phyloP scores from a whole-genome alignment of 2,113 vertebrate genomes.

The Eurystomus gularis region DNA sequence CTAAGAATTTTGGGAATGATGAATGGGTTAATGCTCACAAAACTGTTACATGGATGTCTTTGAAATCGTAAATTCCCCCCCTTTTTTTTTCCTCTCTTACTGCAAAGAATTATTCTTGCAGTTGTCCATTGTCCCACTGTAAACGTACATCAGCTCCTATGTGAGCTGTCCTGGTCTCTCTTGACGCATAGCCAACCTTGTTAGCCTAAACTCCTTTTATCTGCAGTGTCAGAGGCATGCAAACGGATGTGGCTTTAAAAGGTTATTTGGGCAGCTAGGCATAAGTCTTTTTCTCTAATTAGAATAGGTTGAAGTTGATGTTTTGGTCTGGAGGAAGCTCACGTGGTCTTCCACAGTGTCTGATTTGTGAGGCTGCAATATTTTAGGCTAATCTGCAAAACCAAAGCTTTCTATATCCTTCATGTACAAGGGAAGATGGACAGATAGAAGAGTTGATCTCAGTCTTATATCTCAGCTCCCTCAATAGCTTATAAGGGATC shows the following conservation, averaged over 20 bases:
- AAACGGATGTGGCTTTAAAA: background rate
- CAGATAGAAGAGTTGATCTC: background rate
- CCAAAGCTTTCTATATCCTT: background rate
- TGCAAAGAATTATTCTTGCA: background rate
- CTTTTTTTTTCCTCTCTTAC: background rate
- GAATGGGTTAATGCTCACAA: background rate
- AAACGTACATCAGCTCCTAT: background rate
- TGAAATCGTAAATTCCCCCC: background rate
- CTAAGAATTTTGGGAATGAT: background rate
- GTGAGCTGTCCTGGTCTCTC: background rate
- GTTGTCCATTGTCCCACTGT: background rate
- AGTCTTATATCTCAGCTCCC: background rate
- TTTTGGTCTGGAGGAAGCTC: background rate
- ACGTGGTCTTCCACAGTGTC: background rate
- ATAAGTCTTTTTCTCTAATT: background rate
- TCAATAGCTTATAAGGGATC: background rate
- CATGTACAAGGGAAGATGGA: background rate
- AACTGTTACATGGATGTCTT: background rate
- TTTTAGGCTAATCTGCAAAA: background rate
- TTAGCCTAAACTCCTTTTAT: background rate
- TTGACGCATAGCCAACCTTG: background rate
- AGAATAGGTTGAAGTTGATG: background rate
- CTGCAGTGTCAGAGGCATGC: background rate
- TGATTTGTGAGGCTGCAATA: background rate
- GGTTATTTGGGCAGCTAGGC: background rate